These are phyloP conservation scores for Harmothoe impar DNA, from an alignment of 2,888 invertebrate species.

Conservation along the genomic window DNA sequence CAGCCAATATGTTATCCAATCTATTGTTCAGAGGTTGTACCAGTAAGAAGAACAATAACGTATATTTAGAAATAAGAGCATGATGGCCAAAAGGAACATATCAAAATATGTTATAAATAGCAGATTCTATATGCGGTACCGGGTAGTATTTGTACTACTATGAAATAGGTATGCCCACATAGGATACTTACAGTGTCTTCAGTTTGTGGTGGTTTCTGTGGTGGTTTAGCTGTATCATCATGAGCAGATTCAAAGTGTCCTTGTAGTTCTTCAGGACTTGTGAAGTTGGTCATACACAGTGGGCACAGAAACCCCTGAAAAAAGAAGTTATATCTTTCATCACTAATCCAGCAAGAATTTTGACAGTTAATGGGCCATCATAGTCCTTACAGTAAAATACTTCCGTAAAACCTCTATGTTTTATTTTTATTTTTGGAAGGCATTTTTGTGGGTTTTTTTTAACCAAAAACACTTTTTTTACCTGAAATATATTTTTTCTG, in stretches of 20 bases:
- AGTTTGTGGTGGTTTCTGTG: not conserved
- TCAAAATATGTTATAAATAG: not conserved
- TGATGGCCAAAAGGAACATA: not conserved
- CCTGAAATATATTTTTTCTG: too few relatives aligned
- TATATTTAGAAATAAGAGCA: not conserved
- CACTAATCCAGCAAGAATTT: too few relatives aligned
- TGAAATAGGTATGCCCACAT: too few relatives aligned
- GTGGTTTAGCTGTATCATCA: conserved; percentile 9
- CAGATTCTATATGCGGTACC: not conserved
- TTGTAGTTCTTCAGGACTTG: conserved; percentile 84
- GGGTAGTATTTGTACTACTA: not conserved
- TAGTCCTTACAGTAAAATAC: too few relatives aligned
- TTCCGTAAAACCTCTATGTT: too few relatives aligned
- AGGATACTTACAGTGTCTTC: conserved; percentile 36
- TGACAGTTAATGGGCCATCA: too few relatives aligned
- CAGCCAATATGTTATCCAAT: too few relatives aligned
- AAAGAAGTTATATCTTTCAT: not conserved
- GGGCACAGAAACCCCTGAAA: conserved; percentile 85
- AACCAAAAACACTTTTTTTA: too few relatives aligned
- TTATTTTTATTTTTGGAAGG: too few relatives aligned
- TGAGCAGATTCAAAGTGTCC: conserved; percentile 82
- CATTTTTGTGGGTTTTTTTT: too few relatives aligned
- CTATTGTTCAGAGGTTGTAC: too few relatives aligned
- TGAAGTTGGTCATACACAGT: conserved; percentile 83
- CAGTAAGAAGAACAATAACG: too few relatives aligned